These are phyloP conservation scores for Thera obeliscata DNA, from an alignment of 2,888 invertebrate genomes.

Conservation along the genomic window DNA sequence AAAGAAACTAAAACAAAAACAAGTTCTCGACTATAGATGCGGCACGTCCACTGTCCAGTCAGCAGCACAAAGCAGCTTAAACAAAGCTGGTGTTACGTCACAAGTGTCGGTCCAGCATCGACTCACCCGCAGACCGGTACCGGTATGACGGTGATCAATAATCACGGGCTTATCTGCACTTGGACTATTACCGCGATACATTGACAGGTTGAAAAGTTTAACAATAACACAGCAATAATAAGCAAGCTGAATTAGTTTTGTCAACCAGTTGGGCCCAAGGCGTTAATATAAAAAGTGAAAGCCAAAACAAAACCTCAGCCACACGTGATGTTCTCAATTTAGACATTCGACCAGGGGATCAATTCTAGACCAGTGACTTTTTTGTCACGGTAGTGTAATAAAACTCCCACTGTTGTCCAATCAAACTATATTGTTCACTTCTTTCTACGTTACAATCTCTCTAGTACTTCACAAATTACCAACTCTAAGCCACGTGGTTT, in stretches of 20 bases:
- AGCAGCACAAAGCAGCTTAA: slow-evolving; percentile 29
- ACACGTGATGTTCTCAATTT: no score
- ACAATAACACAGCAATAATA: background rate
- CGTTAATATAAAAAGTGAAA: no score
- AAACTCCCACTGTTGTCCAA: no score
- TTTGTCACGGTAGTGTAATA: no score
- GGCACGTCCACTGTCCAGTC: slow-evolving; percentile 6
- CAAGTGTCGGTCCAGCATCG: slow-evolving; percentile 22
- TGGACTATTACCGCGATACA: slow-evolving; percentile 11
- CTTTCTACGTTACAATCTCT: no score
- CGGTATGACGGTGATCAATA: slow-evolving; percentile 15
- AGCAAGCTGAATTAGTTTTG: background rate
- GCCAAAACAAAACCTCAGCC: no score
- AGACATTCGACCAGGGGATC: no score
- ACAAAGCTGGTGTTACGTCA: slow-evolving; percentile 34
- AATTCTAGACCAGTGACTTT: no score
- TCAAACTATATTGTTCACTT: no score
- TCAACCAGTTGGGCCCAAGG: no score
- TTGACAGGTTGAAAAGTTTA: slow-evolving; percentile 11
- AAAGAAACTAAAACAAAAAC: background rate
- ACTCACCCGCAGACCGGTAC: background rate
- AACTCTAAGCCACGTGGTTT: no score
- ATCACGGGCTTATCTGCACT: slow-evolving; percentile 23
- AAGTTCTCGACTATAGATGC: slow-evolving; percentile 23
- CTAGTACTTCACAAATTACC: no score